phyloP scores from a whole-genome alignment of 1,140 invertebrate genomes.

The Drosophila watanabei region DNA sequence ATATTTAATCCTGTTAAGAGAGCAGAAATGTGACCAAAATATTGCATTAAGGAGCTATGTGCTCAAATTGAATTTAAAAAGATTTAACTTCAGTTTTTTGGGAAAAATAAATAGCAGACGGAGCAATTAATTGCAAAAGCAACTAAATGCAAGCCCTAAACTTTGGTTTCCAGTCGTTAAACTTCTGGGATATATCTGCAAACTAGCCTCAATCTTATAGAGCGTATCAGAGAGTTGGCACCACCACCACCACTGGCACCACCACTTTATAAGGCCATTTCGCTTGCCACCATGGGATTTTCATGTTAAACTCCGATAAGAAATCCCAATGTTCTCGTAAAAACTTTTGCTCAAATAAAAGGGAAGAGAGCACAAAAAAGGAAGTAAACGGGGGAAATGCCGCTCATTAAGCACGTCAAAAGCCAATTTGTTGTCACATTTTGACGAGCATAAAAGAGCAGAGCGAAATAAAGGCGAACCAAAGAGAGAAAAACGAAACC shows the following conservation, averaged over 20 bases:
- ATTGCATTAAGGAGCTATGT: constrained; percentile 10
- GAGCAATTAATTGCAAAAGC: constrained; percentile 2
- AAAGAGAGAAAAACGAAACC: constrained; percentile 21
- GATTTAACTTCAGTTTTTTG: neutral
- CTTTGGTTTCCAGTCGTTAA: neutral
- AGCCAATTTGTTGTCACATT: constrained; percentile 82
- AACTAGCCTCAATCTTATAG: constrained; percentile 16
- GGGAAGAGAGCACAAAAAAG: constrained; percentile 21
- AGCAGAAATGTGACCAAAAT: constrained; percentile 37
- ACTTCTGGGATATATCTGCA: neutral
- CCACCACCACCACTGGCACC: neutral
- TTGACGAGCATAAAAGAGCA: constrained; percentile 57
- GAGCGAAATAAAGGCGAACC: constrained; percentile 31
- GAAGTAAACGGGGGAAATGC: constrained; percentile 30
- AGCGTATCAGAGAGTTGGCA: constrained; percentile 6
- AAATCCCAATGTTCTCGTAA: constrained; percentile 33
- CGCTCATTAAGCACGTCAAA: constrained; percentile 78
- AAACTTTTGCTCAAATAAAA: constrained; percentile 35
- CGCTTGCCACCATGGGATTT: constrained; percentile 9
- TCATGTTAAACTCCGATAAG: constrained; percentile 40
- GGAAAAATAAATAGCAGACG: constrained; percentile 10
- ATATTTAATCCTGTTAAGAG: constrained; percentile 36
- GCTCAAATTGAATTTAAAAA: neutral
- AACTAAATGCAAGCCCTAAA: neutral
- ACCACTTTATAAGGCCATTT: constrained; percentile 38